Evolutionary conservation across 2,888 invertebrate species (phyloP).

Genomic region (Peribatodes rhomboidaria): DNA sequence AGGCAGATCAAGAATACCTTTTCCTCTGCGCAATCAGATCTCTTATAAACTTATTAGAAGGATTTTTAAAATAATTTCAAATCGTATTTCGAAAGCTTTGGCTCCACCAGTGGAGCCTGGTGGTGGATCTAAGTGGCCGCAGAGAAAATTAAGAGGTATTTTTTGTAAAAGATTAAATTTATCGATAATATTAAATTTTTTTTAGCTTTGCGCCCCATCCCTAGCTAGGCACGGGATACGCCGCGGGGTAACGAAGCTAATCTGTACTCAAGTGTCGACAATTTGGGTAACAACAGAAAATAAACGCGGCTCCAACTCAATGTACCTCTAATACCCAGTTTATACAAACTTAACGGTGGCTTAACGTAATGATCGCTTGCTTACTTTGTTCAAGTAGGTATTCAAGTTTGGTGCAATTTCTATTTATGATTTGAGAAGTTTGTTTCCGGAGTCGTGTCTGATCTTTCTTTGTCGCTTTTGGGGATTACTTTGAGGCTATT

Average conservation of each 20-base stretch:
- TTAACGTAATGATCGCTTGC: constrained; percentile 55
- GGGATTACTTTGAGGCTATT: neutral
- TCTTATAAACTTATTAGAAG: too few species aligned
- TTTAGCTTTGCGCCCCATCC: constrained; percentile 48
- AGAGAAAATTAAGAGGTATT: too few species aligned
- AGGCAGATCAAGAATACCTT: too few species aligned
- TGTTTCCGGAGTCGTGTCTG: neutral
- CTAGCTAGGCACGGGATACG: constrained; percentile 73
- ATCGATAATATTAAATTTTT: constrained; percentile 35
- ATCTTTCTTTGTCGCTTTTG: neutral
- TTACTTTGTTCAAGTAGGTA: constrained; percentile 24
- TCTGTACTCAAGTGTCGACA: constrained; percentile 86
- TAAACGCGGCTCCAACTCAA: constrained; percentile 74
- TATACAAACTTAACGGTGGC: constrained; percentile 59
- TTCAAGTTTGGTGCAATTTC: constrained; percentile 10
- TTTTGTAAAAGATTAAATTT: too few species aligned
- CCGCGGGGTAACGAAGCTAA: constrained; percentile 85
- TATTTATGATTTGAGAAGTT: constrained; percentile 11
- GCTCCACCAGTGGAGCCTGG: too few species aligned
- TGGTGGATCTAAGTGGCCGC: too few species aligned
- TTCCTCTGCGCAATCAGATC: too few species aligned
- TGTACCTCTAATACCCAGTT: constrained; percentile 69
- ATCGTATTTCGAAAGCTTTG: too few species aligned
- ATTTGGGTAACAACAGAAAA: constrained; percentile 86
- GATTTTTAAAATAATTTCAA: too few species aligned